phyloP scores from a whole-genome alignment of 2,113 vertebrate species.

The Pogona vitticeps region DNA sequence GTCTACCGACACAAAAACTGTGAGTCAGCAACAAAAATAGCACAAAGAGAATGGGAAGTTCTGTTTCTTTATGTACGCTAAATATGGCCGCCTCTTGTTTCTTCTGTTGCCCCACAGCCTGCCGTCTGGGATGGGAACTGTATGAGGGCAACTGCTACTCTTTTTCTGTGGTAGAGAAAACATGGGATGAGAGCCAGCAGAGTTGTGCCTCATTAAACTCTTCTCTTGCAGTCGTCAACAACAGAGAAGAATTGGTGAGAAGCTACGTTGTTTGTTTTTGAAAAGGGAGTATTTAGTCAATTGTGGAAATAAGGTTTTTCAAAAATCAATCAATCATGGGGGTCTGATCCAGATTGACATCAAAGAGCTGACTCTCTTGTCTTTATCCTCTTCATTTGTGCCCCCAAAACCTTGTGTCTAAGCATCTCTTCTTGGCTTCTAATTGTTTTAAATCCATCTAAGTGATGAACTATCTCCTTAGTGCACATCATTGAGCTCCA shows the following conservation, averaged over 20 bases:
- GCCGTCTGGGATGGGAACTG: neutral
- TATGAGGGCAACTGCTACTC: conserved; percentile 12
- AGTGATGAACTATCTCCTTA: too few species aligned
- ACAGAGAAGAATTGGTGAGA: conserved; percentile 20
- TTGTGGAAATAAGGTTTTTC: too few species aligned
- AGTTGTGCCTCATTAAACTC: neutral
- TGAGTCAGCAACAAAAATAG: neutral
- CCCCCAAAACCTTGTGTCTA: too few species aligned
- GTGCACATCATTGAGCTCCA: too few species aligned
- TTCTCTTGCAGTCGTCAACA: conserved; percentile 4
- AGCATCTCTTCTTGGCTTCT: too few species aligned
- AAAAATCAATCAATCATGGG: too few species aligned
- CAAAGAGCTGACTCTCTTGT: too few species aligned
- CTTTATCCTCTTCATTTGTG: too few species aligned
- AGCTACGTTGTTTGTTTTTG: neutral
- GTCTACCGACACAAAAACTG: neutral
- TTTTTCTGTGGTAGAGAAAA: neutral
- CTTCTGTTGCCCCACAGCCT: neutral
- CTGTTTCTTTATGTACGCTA: neutral
- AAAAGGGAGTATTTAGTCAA: too few species aligned
- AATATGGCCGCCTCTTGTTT: neutral
- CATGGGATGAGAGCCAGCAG: neutral
- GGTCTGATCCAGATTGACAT: too few species aligned
- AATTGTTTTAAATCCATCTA: too few species aligned
- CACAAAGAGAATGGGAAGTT: too few species aligned